A percentile compares a stretch with the other conserved stretches of the same genome.
These are phyloP conservation scores for Spinus pinus DNA, from an alignment of 2,797 vertebrate species.

Conservation along the genomic window DNA sequence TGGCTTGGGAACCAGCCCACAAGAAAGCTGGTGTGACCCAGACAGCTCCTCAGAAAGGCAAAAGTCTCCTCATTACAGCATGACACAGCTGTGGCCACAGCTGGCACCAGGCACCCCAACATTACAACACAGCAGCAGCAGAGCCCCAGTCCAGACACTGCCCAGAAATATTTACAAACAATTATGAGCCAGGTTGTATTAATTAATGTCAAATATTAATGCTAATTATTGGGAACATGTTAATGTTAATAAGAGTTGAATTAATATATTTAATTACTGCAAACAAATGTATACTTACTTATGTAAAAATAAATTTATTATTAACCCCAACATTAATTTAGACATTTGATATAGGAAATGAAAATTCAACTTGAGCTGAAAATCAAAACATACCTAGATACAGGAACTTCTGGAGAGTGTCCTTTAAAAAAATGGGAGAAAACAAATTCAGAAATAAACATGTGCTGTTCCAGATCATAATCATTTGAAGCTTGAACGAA, in stretches of 20 bases:
- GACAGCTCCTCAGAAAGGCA: neutral
- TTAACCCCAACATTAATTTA: neutral
- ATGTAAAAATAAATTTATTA: neutral
- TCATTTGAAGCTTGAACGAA: neutral
- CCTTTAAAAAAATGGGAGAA: slow-evolving; percentile 61
- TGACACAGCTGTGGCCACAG: neutral
- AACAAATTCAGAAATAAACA: slow-evolving; percentile 45
- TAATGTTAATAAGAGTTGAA: neutral
- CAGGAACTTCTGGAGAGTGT: slow-evolving; percentile 78
- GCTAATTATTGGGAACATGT: neutral
- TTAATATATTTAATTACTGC: neutral
- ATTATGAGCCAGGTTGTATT: neutral
- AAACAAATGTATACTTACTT: neutral
- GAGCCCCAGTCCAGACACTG: rapidly evolving
- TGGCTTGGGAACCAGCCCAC: neutral
- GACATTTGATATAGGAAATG: neutral
- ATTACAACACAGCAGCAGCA: rapidly evolving
- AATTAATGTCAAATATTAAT: neutral
- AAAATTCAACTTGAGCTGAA: neutral
- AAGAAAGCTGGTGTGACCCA: neutral
- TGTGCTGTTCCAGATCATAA: neutral
- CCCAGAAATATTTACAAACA: neutral
- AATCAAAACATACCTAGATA: slow-evolving; percentile 75
- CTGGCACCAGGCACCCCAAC: neutral
- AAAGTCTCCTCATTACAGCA: neutral